These are phyloP conservation scores for Mycalesis mineus DNA, from an alignment of 2,888 invertebrate species.

Conservation along the genomic window DNA sequence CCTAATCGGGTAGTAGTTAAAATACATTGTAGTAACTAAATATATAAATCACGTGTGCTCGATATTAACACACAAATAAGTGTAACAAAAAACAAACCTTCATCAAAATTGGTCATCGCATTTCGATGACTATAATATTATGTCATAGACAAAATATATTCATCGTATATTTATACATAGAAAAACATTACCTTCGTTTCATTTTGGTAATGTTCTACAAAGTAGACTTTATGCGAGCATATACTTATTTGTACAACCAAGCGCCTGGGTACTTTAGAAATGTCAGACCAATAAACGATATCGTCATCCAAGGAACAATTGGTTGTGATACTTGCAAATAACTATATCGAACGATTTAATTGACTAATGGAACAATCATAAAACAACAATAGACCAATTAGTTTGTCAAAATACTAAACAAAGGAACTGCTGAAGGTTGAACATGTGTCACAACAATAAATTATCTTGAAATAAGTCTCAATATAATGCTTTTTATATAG, in stretches of 20 bases:
- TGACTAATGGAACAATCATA: constrained; percentile 48
- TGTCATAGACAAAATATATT: background rate
- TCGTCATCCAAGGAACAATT: constrained; percentile 36
- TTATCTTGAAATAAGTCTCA: background rate
- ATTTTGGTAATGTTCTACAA: background rate
- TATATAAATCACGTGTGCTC: too few species aligned
- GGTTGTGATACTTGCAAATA: constrained; percentile 37
- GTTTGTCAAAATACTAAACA: constrained; percentile 52
- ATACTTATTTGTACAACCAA: constrained; percentile 6
- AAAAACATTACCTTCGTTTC: background rate
- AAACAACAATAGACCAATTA: constrained; percentile 64
- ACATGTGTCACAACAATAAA: constrained; percentile 26
- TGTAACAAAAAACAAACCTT: background rate
- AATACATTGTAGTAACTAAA: too few species aligned
- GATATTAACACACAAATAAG: too few species aligned
- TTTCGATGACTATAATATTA: background rate
- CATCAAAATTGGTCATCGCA: background rate
- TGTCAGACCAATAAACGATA: constrained; percentile 33
- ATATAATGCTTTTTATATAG: background rate
- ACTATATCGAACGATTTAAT: constrained; percentile 33
- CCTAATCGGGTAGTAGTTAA: background rate
- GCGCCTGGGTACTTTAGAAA: constrained; percentile 22
- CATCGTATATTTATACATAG: background rate
- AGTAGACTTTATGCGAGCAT: background rate
- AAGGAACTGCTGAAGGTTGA: constrained; percentile 50